Base-by-base conservation (phyloP, 2,113 vertebrate species). In the Zosterops japonicus region DNA sequence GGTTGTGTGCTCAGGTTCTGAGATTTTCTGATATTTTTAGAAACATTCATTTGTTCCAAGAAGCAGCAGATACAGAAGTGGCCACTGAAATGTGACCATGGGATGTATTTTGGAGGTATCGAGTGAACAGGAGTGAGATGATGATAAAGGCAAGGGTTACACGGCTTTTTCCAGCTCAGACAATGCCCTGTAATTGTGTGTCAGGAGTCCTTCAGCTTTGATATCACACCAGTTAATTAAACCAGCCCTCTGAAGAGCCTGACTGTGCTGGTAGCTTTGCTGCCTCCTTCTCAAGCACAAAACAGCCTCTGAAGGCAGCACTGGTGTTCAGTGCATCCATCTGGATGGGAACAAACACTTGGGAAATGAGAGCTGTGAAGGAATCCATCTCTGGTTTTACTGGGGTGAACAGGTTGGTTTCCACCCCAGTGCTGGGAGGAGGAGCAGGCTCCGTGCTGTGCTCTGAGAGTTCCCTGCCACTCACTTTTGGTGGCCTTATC, bases 191-290 rank as follows among this genome's bases (percentile, higher is more conserved):
- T 72, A 93, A 90, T 84, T 95, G 68, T 71, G 27, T 92, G 67
- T 89, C 80, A 89, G 91, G 76, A 80, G 29, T 76, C 72, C 56
- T 36, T 97, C 83, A 71, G 83, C 14, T 90, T 87, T 49, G 55
- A 44, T 92, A 87, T 60, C 90, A 59, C 2, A 50, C 69, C 60
- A 82, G 84, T 49, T 96, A 76, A 86, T 95, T 93, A 96, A 96
- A 93, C 49, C 71, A 16, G 77, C 46, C 52, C 86, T 95, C 92
- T 79, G 70, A 75, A 74, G 17, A 72, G 36, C 74, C 61, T 83
- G 53, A 12, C 50, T 92, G 80, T 87, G 44, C 90, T 91, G 82
- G 42, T 79, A 64, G 87, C 74, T 94, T 50, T 74, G 59, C 82
- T 83, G 65, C 72, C 82, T 91, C 59, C 1, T 83, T 70, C 71